Evolutionary conservation across 1,140 invertebrate species (phyloP).

Genomic region (Drosophila sp.): DNA sequence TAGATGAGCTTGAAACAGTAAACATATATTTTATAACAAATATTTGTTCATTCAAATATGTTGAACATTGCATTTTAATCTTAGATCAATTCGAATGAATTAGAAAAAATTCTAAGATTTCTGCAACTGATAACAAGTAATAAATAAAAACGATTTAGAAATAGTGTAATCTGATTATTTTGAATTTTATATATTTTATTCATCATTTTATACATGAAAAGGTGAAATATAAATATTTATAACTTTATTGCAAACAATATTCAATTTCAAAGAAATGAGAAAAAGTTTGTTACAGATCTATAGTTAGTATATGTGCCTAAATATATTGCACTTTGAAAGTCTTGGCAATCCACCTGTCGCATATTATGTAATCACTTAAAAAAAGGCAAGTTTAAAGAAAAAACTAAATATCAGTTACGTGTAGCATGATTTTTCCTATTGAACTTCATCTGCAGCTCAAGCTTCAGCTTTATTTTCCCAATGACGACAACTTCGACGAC

Average conservation of each 20-base stretch:
- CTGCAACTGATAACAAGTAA: no score
- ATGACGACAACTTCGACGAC: slow-evolving; percentile 42
- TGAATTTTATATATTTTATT: not conserved
- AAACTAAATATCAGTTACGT: slow-evolving; percentile 44
- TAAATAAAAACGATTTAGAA: no score
- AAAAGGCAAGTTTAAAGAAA: not conserved
- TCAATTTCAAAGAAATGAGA: not conserved
- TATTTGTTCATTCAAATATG: no score
- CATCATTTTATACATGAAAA: no score
- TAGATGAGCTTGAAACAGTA: slow-evolving; percentile 22
- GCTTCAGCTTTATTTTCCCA: slow-evolving; percentile 15
- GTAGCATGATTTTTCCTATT: slow-evolving; percentile 32
- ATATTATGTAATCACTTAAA: slow-evolving; percentile 19
- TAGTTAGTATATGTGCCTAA: not conserved
- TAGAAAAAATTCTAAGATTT: no score
- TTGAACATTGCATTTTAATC: no score
- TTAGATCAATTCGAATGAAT: no score
- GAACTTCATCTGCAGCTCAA: slow-evolving; percentile 21
- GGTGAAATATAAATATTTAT: no score
- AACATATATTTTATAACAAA: no score
- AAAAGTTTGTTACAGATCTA: not conserved
- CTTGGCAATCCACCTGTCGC: not conserved
- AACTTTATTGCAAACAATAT: no score
- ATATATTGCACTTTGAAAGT: slow-evolving; percentile 12
- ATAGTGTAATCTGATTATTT: no score